Evolutionary conservation across 2,113 vertebrate species (phyloP).

Genomic region (Lagopus muta): DNA sequence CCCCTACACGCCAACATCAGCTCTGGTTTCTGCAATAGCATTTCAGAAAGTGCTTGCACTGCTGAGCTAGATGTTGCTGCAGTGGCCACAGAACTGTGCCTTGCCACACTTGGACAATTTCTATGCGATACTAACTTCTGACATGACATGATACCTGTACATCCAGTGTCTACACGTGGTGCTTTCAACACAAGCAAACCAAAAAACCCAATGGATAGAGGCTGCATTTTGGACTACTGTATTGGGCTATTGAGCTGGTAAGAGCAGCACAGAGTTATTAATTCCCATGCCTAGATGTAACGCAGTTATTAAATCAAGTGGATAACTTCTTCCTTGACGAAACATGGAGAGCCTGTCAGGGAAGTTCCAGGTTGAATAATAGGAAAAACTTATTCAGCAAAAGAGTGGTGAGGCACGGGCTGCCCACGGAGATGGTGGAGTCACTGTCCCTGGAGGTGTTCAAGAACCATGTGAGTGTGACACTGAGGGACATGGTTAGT

Average conservation of each 20-base stretch:
- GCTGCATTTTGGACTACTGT: not conserved
- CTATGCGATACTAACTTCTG: not conserved
- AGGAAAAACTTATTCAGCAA: too few relatives aligned
- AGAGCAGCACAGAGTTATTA: not conserved
- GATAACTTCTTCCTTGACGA: slow-evolving; percentile 1
- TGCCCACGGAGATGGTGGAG: too few relatives aligned
- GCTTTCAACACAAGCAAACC: not conserved
- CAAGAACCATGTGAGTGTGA: too few relatives aligned
- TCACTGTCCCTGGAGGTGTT: too few relatives aligned
- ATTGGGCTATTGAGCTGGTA: not conserved
- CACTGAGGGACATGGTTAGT: too few relatives aligned
- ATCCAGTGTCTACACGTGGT: not conserved
- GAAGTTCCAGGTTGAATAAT: too few relatives aligned
- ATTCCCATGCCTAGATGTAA: not conserved
- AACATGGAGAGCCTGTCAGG: not conserved
- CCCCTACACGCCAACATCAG: not conserved
- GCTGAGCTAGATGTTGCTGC: not conserved
- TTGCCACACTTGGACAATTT: not conserved
- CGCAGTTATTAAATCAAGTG: not conserved
- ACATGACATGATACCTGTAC: rapidly evolving
- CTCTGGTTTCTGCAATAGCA: not conserved
- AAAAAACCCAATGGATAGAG: not conserved
- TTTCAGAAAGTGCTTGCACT: not conserved
- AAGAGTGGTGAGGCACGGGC: too few relatives aligned
- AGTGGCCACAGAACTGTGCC: not conserved